Percentiles rank a stretch among this genome's conserved stretches.
Evolutionary conservation across 35 echinoderm and acorn worm species (phyloP).

Genomic region (Strongylocentrotus purpuratus): DNA sequence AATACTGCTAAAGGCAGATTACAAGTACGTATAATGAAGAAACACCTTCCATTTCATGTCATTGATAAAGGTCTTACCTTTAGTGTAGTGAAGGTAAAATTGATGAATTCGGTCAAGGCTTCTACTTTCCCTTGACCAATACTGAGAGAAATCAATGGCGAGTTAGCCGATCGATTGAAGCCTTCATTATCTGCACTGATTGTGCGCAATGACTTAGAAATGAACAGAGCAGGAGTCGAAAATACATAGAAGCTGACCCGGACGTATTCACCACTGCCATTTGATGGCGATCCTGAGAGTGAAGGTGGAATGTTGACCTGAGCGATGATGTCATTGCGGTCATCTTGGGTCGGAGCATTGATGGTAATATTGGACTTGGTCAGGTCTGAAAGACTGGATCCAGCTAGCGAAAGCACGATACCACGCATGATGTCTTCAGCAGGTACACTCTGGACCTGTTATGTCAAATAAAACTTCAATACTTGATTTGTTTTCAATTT

Average conservation of each 20-base stretch:
- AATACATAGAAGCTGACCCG: not conserved
- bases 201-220: not conserved
- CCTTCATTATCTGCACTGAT: not conserved
- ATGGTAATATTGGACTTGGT: not conserved
- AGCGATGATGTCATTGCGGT: not conserved
- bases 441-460: not conserved
- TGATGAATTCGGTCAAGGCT: not conserved
- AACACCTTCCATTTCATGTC: too few relatives aligned
- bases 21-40: too few relatives aligned
- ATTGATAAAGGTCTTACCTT: not conserved
- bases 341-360: not conserved
- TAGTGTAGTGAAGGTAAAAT: conserved; percentile 2
- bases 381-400: not conserved
- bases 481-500: too few relatives aligned
- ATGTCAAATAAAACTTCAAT: not conserved
- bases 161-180: not conserved
- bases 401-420: not conserved
- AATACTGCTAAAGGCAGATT: too few relatives aligned
- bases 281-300: not conserved
- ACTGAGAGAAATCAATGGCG: not conserved
- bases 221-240: not conserved
- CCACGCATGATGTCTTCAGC: not conserved
- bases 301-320: not conserved
- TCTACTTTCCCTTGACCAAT: not conserved
- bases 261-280: too few relatives aligned